Percentiles rank a stretch among this genome's conserved stretches.
Evolutionary conservation across 2,888 invertebrate genomes (phyloP).

Genomic region (Thyatira batis): DNA sequence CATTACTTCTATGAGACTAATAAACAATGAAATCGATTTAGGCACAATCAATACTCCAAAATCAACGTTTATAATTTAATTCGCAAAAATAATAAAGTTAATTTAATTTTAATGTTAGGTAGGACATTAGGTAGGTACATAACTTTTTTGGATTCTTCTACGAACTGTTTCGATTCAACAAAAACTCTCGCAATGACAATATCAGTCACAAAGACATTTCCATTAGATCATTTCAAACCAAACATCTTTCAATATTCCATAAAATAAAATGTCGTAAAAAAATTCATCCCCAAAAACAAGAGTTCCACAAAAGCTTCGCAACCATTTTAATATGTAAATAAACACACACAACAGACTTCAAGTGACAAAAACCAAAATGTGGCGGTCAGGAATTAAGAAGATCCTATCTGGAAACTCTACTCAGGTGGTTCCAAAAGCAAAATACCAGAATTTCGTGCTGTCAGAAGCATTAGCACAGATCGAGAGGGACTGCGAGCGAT

Average conservation of each 20-base stretch:
- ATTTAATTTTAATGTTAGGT: too few relatives aligned
- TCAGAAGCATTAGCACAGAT: constrained; percentile 52
- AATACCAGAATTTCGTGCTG: constrained; percentile 57
- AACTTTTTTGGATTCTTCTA: too few relatives aligned
- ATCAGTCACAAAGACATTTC: constrained; percentile 12
- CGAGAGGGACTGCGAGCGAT: constrained; percentile 58
- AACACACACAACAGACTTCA: neutral
- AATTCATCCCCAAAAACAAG: neutral
- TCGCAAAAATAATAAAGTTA: too few relatives aligned
- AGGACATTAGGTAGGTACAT: too few relatives aligned
- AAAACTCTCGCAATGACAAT: constrained; percentile 7
- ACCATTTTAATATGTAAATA: neutral
- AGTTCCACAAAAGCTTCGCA: neutral
- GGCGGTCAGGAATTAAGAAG: constrained; percentile 14
- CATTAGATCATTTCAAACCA: neutral
- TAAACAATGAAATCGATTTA: too few relatives aligned
- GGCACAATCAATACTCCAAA: too few relatives aligned
- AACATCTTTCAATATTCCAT: neutral
- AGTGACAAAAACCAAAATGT: constrained; percentile 18
- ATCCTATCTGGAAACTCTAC: constrained; percentile 13
- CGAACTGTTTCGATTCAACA: too few relatives aligned
- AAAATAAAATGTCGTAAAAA: neutral
- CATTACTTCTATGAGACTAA: too few relatives aligned
- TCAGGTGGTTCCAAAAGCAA: constrained; percentile 22
- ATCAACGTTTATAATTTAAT: too few relatives aligned